A percentile compares a stretch with the other conserved stretches of the same genome.
Evolutionary conservation across 2,888 invertebrate genomes (phyloP).

Genomic region (Limnephilus marmoratus): DNA sequence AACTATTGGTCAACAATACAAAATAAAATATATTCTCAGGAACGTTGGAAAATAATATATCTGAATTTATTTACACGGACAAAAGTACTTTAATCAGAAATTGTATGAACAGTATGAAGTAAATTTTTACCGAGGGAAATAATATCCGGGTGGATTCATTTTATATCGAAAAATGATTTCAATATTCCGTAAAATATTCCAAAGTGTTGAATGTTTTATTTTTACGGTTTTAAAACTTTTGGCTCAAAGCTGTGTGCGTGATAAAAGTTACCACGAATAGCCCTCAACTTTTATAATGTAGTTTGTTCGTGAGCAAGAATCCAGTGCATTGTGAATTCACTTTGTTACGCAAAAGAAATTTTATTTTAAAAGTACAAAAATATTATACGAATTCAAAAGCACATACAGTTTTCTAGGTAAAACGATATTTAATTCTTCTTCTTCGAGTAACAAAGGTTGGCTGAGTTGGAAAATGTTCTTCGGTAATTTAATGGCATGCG

Average conservation of each 20-base stretch:
- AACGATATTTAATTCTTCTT: not conserved
- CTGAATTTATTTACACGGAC: not conserved
- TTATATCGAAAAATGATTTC: not conserved
- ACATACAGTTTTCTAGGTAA: not conserved
- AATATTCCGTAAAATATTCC: not conserved
- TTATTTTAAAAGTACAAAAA: not conserved
- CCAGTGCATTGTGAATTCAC: not conserved
- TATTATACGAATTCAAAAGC: not conserved
- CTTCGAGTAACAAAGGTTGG: not conserved
- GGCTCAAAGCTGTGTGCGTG: not conserved
- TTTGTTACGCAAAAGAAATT: not conserved
- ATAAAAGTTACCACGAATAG: not conserved
- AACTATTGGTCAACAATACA: too few species aligned
- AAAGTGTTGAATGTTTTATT: not conserved
- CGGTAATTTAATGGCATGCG: not conserved
- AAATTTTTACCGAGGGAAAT: not conserved
- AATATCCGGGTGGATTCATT: not conserved
- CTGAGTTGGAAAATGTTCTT: not conserved
- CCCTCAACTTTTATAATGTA: not conserved
- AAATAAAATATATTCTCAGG: too few species aligned
- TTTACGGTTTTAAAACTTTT: not conserved
- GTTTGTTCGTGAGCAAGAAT: not conserved
- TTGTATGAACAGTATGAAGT: not conserved
- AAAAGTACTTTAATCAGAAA: not conserved
- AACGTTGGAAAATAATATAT: not conserved